A percentile compares a stretch with the other conserved stretches of the same genome.
Conservation (phyloP, 2,797 vertebrate species). For the Columba guinea region DNA sequence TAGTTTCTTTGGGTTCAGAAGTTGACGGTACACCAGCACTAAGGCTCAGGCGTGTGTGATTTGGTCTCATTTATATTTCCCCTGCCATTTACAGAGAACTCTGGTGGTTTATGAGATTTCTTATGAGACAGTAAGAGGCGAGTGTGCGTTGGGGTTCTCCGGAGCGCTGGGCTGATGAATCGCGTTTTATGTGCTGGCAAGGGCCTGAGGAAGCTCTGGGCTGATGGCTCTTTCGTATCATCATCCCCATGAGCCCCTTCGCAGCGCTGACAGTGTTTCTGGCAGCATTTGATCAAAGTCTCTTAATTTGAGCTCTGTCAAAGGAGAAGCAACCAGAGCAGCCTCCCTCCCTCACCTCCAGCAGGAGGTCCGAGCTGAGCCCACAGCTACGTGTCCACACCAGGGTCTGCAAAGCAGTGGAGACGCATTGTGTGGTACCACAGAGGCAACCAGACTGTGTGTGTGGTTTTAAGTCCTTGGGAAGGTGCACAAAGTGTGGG, state of each 20-base stretch:
- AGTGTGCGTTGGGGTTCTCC: rapidly evolving
- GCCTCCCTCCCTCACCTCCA: background rate
- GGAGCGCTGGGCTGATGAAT: rapidly evolving
- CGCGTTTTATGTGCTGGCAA: rapidly evolving
- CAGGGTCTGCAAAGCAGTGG: background rate
- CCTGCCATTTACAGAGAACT: background rate
- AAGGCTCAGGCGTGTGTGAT: background rate
- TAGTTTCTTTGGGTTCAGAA: background rate
- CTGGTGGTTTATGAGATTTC: background rate
- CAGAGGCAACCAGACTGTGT: background rate
- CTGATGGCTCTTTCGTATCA: background rate
- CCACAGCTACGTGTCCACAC: background rate
- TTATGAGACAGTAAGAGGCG: background rate
- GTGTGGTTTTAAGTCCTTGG: background rate
- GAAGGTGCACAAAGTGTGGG: background rate
- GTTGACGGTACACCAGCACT: rapidly evolving
- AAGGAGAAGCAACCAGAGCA: background rate
- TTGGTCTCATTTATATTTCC: background rate
- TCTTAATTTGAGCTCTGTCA: background rate
- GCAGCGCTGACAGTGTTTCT: background rate
- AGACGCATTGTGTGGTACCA: background rate
- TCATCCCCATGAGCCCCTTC: background rate
- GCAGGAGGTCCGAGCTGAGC: background rate
- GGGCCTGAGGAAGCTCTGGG: background rate
- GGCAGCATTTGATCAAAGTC: background rate